Percentiles rank a stretch among this genome's conserved stretches.
These are phyloP conservation scores for Hypena proboscidalis DNA, from an alignment of 2,888 invertebrate species.

Conservation along the genomic window DNA sequence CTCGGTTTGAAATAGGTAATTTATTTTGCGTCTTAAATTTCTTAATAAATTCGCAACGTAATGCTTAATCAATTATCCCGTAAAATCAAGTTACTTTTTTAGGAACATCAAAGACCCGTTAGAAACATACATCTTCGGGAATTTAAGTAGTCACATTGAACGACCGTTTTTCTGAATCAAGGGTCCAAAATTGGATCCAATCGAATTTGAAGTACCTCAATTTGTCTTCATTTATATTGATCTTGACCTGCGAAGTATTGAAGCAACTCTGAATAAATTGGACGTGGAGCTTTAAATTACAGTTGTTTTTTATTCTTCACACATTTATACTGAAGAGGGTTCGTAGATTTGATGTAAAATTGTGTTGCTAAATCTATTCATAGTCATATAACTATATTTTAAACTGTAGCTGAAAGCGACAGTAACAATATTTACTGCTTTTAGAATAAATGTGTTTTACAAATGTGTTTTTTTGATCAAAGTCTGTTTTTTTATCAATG, in stretches of 20 bases:
- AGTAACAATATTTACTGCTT: too few relatives aligned
- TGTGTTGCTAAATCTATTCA: too few relatives aligned
- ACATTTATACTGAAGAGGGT: background rate
- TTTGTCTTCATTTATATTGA: slow-evolving; percentile 46
- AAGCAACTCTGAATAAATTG: slow-evolving; percentile 42
- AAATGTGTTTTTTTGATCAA: too few relatives aligned
- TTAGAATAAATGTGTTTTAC: too few relatives aligned
- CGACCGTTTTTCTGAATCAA: slow-evolving; percentile 31
- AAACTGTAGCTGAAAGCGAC: too few relatives aligned
- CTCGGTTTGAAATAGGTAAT: slow-evolving; percentile 8
- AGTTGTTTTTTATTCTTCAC: slow-evolving; percentile 2
- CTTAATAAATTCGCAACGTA: slow-evolving; percentile 10
- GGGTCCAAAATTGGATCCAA: slow-evolving; percentile 38
- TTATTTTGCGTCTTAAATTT: slow-evolving; percentile 13
- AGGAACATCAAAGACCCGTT: background rate
- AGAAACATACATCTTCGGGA: slow-evolving; percentile 12
- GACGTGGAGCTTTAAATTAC: slow-evolving; percentile 33
- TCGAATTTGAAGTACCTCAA: slow-evolving; percentile 43
- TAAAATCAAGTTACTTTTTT: slow-evolving; percentile 7
- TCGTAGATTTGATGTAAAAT: background rate
- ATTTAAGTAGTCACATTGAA: slow-evolving; percentile 26
- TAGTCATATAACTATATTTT: too few relatives aligned
- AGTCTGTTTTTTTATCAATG: too few relatives aligned
- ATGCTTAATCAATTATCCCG: slow-evolving; percentile 11
- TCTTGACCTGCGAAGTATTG: slow-evolving; percentile 39